Evolutionary conservation across 2,113 vertebrate genomes (phyloP), one percentile per base, ranked within the genome.

Genomic region (Eptesicus fuscus): DNA sequence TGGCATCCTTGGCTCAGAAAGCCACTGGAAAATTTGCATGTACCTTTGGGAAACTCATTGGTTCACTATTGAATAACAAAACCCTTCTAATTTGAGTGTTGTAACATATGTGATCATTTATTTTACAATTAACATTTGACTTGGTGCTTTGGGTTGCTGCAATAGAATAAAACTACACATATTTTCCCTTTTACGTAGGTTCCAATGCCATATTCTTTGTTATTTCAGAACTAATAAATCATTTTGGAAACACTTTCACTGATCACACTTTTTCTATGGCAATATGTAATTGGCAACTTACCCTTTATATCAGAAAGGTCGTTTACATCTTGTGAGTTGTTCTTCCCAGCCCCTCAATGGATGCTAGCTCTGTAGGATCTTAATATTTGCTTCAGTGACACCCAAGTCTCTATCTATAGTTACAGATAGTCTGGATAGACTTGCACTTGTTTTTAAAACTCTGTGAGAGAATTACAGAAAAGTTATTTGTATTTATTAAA

Each of bases 201-300:
- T 79, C 25, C 74, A 83, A 3, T 74, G 56, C 67, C 74, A 79
- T 23, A 74, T 49, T 28, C 44, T 89, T 87, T 73, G 40, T 40
- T 93, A 67, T 67, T 87, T 56, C 56, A 53, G 56, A 91, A 69
- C 9, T 42, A 63, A 3, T 67, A 63, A 78, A 25, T 47, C 25
- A 61, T 85, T 94, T 25, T 67, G 30, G 65, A 84, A 84, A 93
- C 49, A 92, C 71, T 90, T 94, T 63, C n/a, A 92, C 25, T 37
- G n/a, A 88, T 6, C 30, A 28, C 9, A 63, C n/a, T 59, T 91
- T 63, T 94, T 44, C 76, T 83, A 40, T 74, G 83, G 71, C 25
- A 83, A 61, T 90, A 47, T 44, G 13, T 51, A 88, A 77, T 18
- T 56, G 80, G 42, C 51, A 83, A 49, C 25, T 40, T 16, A 47